Percentiles rank a stretch among this genome's conserved stretches.
These are phyloP conservation scores for Zeus faber DNA, from an alignment of 2,113 vertebrate species.

Conservation along the genomic window DNA sequence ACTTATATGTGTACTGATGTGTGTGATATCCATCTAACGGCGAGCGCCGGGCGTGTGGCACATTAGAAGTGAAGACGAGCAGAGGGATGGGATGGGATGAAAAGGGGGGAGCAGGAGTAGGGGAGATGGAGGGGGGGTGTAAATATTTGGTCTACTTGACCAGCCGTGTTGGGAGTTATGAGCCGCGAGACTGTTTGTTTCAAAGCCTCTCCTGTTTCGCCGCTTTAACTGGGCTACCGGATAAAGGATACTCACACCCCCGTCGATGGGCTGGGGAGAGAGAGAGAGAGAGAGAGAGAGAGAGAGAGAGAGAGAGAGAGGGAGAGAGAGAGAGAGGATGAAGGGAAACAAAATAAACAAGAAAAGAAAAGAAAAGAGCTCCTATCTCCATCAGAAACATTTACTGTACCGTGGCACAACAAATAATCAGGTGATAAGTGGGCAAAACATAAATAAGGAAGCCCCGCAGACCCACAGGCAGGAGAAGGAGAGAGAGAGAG, in stretches of 20 bases:
- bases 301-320: constrained; percentile 21
- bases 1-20: not conserved
- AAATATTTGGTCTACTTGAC: constrained; percentile 80
- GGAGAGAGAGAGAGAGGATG: too few species aligned
- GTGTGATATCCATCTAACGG: constrained; percentile 9
- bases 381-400: constrained; percentile 70
- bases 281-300: constrained; percentile 50
- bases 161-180: constrained; percentile 75
- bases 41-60: constrained; percentile 43
- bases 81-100: constrained; percentile 57
- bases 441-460: constrained; percentile 55
- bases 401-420: constrained; percentile 72
- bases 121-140: too few species aligned
- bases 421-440: constrained; percentile 69
- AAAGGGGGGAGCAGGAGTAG: too few species aligned
- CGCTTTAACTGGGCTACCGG: constrained; percentile 79
- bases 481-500: constrained; percentile 16
- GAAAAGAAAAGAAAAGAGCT: too few species aligned
- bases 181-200: constrained; percentile 77
- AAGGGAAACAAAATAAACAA: too few species aligned
- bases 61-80: constrained; percentile 26
- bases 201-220: constrained; percentile 66
- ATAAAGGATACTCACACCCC: constrained; percentile 61
- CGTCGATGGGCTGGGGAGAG: constrained; percentile 43
- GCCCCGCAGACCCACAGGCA: not conserved